Base-by-base conservation (phyloP, 2,797 vertebrate species). In the Leptatherina wallacei region DNA sequence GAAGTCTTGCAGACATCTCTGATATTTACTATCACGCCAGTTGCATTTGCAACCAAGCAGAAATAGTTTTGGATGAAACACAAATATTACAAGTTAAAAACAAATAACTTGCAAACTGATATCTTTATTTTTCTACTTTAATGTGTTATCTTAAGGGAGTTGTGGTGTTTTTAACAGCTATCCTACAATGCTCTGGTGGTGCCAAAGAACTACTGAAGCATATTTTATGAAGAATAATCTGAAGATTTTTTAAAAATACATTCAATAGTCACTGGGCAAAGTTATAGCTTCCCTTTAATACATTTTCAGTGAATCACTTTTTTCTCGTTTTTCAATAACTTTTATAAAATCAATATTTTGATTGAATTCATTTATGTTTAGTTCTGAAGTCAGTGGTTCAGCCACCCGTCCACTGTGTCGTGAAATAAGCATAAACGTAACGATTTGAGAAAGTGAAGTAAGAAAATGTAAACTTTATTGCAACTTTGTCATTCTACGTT, bases 381-480 rank as follows among this genome's bases (percentile, higher is more conserved):
- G 1, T 29, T 27, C 27, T 54, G 27, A 54, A 27, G 52, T 14
- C 27, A 54, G 10, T 14, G 22, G 11, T 13, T 27, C 49, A 52
- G 11, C 12, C 22, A 24, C 49, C 0, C 12, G 32, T 8, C 44
- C 40, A 0, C 3, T 5, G 0, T 58, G 51, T 55, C 30, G 47
- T 42, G 2, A 67, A 74, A 67, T 20, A 61, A 78, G 0, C 42
- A 52, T n/a, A 4, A 59, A 71, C 36, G 35, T 22, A 22, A 72
- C 10, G 30, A 83, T 24, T 29, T 49, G 0, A 80, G 27, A 47
- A 79, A 61, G 64, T 86, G 82, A 86, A 76, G 84, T 93, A 92
- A 92, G 89, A 95, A 95, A 94, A 93, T 95, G 93, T 95, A 95
- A 95, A 95, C 94, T 95, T 95, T 95, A 95, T 95, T 95, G 88